Conservation (phyloP, 53 echinoderm and acorn worm species). For the Arbacia lixula region DNA sequence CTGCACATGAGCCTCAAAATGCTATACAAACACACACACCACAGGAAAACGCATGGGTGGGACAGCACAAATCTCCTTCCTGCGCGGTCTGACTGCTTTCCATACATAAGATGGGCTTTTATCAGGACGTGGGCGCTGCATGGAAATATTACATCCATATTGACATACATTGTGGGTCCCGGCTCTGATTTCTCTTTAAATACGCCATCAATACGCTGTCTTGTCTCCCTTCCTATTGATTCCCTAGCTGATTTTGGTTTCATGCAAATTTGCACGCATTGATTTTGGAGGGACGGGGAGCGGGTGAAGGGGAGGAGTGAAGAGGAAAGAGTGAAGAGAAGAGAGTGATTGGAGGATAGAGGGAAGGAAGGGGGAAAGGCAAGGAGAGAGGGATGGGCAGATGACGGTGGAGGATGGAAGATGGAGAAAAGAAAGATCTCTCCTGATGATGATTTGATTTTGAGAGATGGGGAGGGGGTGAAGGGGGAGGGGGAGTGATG, state of each 20-base stretch:
- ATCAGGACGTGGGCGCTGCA: too few relatives aligned
- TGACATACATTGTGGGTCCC: constrained; percentile 4
- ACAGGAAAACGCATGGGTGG: too few relatives aligned
- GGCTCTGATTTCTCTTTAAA: constrained; percentile 22
- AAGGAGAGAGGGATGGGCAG: neutral
- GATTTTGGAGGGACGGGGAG: neutral
- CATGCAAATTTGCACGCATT: constrained; percentile 43
- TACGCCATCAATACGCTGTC: constrained; percentile 19
- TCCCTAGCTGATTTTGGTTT: neutral
- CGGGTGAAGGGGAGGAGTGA: neutral
- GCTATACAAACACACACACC: too few relatives aligned
- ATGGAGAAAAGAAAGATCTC: neutral
- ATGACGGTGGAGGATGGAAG: neutral
- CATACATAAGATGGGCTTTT: too few relatives aligned
- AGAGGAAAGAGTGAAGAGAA: neutral
- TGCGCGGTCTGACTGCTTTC: too few relatives aligned
- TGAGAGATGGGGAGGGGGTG: neutral
- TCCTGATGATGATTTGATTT: neutral
- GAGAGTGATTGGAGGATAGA: neutral
- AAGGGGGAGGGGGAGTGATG: neutral
- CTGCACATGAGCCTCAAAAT: too few relatives aligned
- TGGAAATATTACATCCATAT: constrained; percentile 34
- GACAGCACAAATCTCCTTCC: too few relatives aligned
- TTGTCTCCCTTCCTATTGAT: constrained; percentile 32
- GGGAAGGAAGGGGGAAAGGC: neutral